Evolutionary conservation across 2,113 vertebrate genomes (phyloP), one percentile per base, ranked within the genome.

Genomic region (Chaetura pelagica): DNA sequence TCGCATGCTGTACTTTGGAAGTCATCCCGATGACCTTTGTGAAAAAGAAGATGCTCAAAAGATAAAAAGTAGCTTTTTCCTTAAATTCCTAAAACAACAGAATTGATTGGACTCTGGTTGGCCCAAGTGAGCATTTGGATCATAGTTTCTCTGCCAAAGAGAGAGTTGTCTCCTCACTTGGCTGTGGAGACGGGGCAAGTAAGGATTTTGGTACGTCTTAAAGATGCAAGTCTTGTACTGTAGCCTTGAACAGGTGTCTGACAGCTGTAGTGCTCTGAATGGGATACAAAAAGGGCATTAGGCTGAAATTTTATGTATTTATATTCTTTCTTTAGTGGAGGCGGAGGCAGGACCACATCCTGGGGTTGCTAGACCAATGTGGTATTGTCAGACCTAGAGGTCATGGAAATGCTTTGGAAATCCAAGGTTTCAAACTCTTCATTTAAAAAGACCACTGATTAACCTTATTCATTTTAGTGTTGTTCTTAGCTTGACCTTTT

Each of bases 121-220:
- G 49, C 29, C 58, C 21, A 54, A 57, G 22, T 5, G 19, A 75
- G 15, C 52, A 51, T 30, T 30, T 73, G n/a, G 35, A 59, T 61
- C 6, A 4, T 4, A 57, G 10, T 40, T 78, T 71, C 46, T 87
- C 64, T 91, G n/a, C 22, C 48, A 67, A 79, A 84, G 13, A 18
- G 7, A 40, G 8, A 24, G 23, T 0, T 4, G 26, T 69, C 23
- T 42, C 12, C 23, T 52, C 30, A 22, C 12, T 23, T 3, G 1
- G n/a, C 23, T 91, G 77, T 4, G 13, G 42, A 35, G 7, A 4
- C 5, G 10, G 16, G 18, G 9, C 8, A 82, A 71, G 69, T 14
- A 54, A 69, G 12, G 7, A 35, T 76, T 69, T 59, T n/a, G 15
- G 24, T 85, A 72, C 83, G 19, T n/a, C 79, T 83, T n/a, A 68